These are phyloP conservation scores for Drosophila triauraria DNA, from an alignment of 1,140 invertebrate genomes.

Conservation along the genomic window DNA sequence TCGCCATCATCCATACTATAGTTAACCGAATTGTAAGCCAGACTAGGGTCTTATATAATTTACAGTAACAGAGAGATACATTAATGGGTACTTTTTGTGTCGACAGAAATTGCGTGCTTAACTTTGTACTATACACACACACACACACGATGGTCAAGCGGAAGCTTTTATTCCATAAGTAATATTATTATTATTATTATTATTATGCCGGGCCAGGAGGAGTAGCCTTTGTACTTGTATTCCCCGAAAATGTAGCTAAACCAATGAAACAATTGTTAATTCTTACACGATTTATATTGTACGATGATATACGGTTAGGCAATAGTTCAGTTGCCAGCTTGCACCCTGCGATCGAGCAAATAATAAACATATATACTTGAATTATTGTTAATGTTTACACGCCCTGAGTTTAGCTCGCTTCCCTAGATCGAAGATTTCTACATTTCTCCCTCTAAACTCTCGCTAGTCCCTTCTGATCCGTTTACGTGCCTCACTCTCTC, in stretches of 20 bases:
- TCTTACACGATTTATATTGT: conserved; percentile 31
- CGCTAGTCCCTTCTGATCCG: conserved; percentile 12
- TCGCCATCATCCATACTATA: conserved; percentile 39
- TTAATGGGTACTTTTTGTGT: conserved; percentile 24
- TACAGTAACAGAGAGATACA: conserved; percentile 9
- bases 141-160: conserved; percentile 8
- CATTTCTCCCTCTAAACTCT: not conserved
- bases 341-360: conserved; percentile 34
- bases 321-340: conserved; percentile 35
- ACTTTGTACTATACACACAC: conserved; percentile 63
- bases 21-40: conserved; percentile 55
- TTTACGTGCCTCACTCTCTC: conserved; percentile 37
- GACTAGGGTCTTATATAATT: conserved; percentile 28
- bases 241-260: conserved; percentile 26
- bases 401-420: conserved; percentile 1
- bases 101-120: conserved; percentile 19
- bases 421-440: too few relatives aligned
- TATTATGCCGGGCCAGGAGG: conserved; percentile 3
- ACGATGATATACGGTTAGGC: conserved; percentile 29
- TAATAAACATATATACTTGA: conserved; percentile 7
- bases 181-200: conserved; percentile 9
- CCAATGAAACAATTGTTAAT: conserved; percentile 51
- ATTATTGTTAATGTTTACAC: conserved; percentile 26
- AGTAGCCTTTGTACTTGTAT: conserved; percentile 20
- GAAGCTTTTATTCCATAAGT: conserved; percentile 39